Base-by-base conservation (phyloP, 2,888 invertebrate species). In the Acrobasis suavella region DNA sequence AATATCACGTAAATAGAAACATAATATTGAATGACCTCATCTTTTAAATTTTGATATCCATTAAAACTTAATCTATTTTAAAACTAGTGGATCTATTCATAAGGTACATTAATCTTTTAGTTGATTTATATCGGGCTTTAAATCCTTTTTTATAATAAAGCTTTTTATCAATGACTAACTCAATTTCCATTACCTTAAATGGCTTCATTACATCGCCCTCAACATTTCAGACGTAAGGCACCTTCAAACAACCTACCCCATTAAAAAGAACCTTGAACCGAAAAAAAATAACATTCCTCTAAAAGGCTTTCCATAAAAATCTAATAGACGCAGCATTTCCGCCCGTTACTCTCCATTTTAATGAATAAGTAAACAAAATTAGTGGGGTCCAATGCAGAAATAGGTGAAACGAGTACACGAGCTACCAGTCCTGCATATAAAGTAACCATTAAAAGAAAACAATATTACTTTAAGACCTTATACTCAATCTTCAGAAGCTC, bases 301-400 rank as follows among this genome's bases (percentile, higher is more conserved):
- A 46, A 56, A 17, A 56, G 17, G 42, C 17, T 86, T 82, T 81
- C 82, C 81, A 86, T 86, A 84, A 88, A 87, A 86, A 86, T 83
- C 82, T 82, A 86, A 86, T 86, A 83, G 80, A 83, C 80, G 78
- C 77, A 82, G 81, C 84, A 83, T 83, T 87, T 80, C 68, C 70
- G 73, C 76, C 75, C 76, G 75, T 84, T 82, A 85, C 85, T 87
- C 88, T 89, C 83, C 85, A 87, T 88, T 89, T 87, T 88, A 87
- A 89, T 89, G 88, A 89, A 91, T 91, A 87, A 90, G 83, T 90
- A 89, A 89, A 89, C 87, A 88, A 87, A 88, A 91, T 90, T 90
- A 91, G 90, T 87, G 83, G 80, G 81, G 81, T 80, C 86, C 87
- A 83, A 89, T 88, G 87, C 86, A 83, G 84, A 77, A 87, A 88